Base-by-base conservation (phyloP, 2,888 invertebrate genomes). In the Anoncus sp. region DNA sequence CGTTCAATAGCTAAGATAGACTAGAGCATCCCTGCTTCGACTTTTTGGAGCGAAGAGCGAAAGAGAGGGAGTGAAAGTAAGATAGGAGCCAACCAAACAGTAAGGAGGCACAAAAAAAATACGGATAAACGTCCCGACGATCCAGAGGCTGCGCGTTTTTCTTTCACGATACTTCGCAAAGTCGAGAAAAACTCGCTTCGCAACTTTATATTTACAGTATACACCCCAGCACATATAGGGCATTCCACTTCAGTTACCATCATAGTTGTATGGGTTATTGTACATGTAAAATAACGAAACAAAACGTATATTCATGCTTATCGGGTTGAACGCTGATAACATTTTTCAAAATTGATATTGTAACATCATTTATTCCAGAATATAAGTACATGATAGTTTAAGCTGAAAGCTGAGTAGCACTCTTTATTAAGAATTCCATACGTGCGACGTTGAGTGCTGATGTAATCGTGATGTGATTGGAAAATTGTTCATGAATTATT, bases 91-190 rank as follows among this genome's bases (percentile, higher is more conserved):
- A 22, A 38, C n/a, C 7, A 53, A 71, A 62, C 40, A 20, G 40
- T 27, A 9, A 31, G 12, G 16, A 45, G 24, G n/a, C 6, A 40
- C 65, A 70, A 73, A 60, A 75, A 66, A 67, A 38, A 38, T 31
- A 51, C 43, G 66, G 75, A 66, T 71, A 71, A 75, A 75, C 71
- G 71, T 57, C 63, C 43, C 47, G 38, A 49, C 40, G 43, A 38
- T 49, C 47, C 62, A n/a, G 62, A 18, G 60, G 31, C 40, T 9
- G 47, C 35, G 57, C 57, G 57, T 67, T 59, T 70, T 70, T 63
- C 63, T 75, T 70, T 51, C 35, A 20, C 57, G 49, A 75, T 65
- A 70, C 63, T 75, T 59, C 16, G 45, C 9, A 57, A 65, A 75
- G 49, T 70, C 47, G 38, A 31, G 45, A 55, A 59, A 60, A 70